A percentile compares a stretch with the other conserved stretches of the same genome.
phyloP scores from a whole-genome alignment of 2,888 invertebrate species.

The Pegoplata infirma region DNA sequence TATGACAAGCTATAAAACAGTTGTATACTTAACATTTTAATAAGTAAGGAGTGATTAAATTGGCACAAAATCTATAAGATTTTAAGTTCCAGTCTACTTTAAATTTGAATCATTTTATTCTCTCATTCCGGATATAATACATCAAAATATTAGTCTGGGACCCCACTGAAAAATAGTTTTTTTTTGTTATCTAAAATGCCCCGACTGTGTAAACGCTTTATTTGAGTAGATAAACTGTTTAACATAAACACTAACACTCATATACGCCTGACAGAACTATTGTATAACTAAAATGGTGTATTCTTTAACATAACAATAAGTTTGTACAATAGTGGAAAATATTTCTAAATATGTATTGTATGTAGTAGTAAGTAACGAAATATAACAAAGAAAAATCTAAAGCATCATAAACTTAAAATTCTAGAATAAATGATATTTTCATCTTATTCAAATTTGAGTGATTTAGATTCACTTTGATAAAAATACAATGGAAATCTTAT shows the following conservation, averaged over 20 bases:
- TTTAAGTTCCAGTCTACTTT: no score
- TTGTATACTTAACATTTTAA: neutral
- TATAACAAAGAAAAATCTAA: neutral
- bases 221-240: constrained; percentile 19
- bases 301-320: neutral
- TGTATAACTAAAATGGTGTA: neutral
- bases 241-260: constrained; percentile 46
- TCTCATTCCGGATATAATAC: no score
- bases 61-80: no score
- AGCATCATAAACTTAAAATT: neutral
- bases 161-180: no score
- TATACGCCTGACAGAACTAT: constrained; percentile 33
- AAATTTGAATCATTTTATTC: no score
- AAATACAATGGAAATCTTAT: neutral
- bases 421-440: neutral
- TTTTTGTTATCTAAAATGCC: no score
- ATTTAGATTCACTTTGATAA: neutral
- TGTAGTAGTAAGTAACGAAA: neutral
- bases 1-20: constrained; percentile 26
- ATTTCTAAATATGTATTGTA: neutral
- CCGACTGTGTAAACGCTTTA: no score
- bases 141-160: no score
- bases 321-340: neutral
- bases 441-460: neutral
- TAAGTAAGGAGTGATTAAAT: no score